phyloP scores from a whole-genome alignment of 2,888 invertebrate species.

The Drosophila robusta region DNA sequence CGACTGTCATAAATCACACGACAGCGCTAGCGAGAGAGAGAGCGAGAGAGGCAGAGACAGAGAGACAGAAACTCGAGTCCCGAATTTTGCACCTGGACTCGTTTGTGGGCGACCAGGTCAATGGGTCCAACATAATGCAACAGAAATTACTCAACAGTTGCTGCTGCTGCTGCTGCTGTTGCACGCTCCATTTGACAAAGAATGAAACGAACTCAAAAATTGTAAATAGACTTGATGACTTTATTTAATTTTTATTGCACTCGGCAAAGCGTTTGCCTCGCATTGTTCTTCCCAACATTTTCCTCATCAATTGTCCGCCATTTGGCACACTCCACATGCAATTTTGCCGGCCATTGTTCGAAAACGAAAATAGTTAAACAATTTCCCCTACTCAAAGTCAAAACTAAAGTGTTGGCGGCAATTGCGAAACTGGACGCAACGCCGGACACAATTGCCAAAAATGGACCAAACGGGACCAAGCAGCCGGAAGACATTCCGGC shows the following conservation, averaged over 20 bases:
- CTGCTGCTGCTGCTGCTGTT: slow-evolving; percentile 12
- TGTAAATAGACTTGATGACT: slow-evolving; percentile 78
- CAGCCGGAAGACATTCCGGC: slow-evolving; percentile 10
- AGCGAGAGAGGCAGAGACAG: slow-evolving; percentile 7
- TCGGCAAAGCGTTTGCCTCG: slow-evolving; percentile 51
- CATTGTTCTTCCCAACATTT: slow-evolving; percentile 2
- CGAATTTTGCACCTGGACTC: slow-evolving; percentile 68
- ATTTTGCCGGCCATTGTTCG: slow-evolving; percentile 50
- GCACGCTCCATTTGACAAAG: slow-evolving; percentile 70
- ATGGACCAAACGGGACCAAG: not conserved
- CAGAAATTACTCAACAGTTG: slow-evolving; percentile 71
- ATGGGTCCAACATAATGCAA: slow-evolving; percentile 16
- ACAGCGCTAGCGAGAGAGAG: slow-evolving; percentile 15
- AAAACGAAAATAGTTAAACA: slow-evolving; percentile 39
- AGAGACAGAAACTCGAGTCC: slow-evolving; percentile 6
- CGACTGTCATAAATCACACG: slow-evolving; percentile 70
- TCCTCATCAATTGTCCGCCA: slow-evolving; percentile 51
- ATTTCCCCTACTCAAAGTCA: slow-evolving; percentile 27
- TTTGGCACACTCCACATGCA: slow-evolving; percentile 63
- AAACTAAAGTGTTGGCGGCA: slow-evolving; percentile 9
- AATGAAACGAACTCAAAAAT: slow-evolving; percentile 68
- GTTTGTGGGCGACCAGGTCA: slow-evolving; percentile 65
- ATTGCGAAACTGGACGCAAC: slow-evolving; percentile 53
- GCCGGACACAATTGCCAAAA: slow-evolving; percentile 66
- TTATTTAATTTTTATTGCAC: slow-evolving; percentile 80